Percentiles rank a stretch among this genome's conserved stretches.
phyloP scores from a whole-genome alignment of 2,888 invertebrate genomes.

The Caenorhabditis sp. region DNA sequence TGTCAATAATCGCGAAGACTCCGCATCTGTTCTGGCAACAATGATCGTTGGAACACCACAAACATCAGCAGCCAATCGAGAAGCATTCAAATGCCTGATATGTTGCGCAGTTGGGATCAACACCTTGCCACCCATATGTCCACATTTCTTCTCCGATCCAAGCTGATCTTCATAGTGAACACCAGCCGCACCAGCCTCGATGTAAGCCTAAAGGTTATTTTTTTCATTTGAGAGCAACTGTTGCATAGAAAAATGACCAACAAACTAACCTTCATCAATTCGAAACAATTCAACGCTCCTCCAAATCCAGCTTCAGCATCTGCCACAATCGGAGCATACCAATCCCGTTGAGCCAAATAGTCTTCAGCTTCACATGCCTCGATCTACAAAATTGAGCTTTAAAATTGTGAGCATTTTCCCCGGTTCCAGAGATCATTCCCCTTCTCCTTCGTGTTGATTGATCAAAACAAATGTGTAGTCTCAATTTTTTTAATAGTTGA shows the following conservation, averaged over 20 bases:
- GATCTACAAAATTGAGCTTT: conserved; percentile 48
- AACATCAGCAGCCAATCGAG: conserved; percentile 72
- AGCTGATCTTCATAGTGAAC: conserved; percentile 72
- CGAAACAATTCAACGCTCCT: conserved; percentile 72
- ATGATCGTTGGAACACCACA: conserved; percentile 71
- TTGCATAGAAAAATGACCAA: neutral
- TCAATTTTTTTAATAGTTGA: neutral
- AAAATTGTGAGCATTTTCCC: too few relatives aligned
- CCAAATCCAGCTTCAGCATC: conserved; percentile 73
- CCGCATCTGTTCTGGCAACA: conserved; percentile 72
- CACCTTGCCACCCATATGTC: conserved; percentile 72
- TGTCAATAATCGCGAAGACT: conserved; percentile 71
- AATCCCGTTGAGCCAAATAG: conserved; percentile 67
- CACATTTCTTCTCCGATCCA: conserved; percentile 72
- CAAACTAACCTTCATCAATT: conserved; percentile 68
- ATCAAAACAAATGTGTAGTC: neutral
- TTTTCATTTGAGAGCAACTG: neutral
- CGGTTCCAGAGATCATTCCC: neutral
- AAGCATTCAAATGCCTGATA: conserved; percentile 72
- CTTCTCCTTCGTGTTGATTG: neutral
- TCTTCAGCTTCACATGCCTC: conserved; percentile 68
- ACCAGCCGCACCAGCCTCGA: conserved; percentile 71
- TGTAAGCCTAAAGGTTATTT: conserved; percentile 61
- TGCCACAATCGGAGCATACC: conserved; percentile 72
- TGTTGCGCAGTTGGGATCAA: conserved; percentile 71